These are phyloP conservation scores for Solea senegalensis DNA, from an alignment of 2,113 vertebrate species.

Conservation along the genomic window DNA sequence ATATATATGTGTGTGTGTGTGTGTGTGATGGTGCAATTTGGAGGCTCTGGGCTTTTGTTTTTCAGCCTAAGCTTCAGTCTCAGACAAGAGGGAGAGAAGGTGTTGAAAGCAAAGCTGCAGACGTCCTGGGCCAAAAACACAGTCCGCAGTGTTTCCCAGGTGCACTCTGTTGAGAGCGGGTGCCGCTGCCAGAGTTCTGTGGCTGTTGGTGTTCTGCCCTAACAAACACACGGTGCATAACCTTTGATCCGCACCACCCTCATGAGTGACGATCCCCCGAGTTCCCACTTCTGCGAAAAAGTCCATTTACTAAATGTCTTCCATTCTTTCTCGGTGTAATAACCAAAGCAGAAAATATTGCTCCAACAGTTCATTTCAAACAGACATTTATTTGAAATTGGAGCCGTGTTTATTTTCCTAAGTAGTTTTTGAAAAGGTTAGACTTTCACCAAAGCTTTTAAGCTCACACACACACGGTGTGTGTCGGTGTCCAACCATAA, in stretches of 20 bases:
- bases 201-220: conserved; percentile 72
- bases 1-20: neutral
- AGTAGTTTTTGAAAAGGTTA: conserved; percentile 70
- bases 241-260: conserved; percentile 72
- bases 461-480: conserved; percentile 30
- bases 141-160: conserved; percentile 71
- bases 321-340: conserved; percentile 50
- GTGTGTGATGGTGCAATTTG: conserved; percentile 1
- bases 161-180: conserved; percentile 62
- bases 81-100: conserved; percentile 28
- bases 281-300: conserved; percentile 53
- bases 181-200: conserved; percentile 58
- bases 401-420: conserved; percentile 68
- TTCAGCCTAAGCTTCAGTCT: conserved; percentile 27
- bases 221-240: conserved; percentile 65
- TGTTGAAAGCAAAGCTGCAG: conserved; percentile 70
- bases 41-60: conserved; percentile 25
- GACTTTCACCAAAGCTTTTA: conserved; percentile 68
- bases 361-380: conserved; percentile 63
- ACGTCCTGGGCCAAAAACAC: conserved; percentile 57
- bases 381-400: conserved; percentile 68
- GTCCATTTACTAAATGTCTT: conserved; percentile 60
- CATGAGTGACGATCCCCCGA: conserved; percentile 50
- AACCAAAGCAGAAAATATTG: conserved; percentile 54
- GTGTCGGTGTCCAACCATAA: conserved; percentile 54